Evolutionary conservation across 2,797 vertebrate species (phyloP).

Genomic region (Chaetophractus vellerosus): DNA sequence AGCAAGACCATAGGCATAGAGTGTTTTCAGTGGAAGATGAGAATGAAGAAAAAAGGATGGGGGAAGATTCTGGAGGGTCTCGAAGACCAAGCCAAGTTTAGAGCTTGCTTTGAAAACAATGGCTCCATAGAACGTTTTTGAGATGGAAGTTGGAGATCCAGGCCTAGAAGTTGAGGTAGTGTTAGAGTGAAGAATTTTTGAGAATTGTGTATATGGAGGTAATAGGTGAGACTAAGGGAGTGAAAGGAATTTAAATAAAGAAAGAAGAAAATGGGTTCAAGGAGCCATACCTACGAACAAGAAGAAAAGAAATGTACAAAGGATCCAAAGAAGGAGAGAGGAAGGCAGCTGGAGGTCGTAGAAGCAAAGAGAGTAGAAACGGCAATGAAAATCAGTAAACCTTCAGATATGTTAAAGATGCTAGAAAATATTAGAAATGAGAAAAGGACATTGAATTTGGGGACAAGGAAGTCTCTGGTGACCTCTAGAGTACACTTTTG

Average conservation of each 20-base stretch:
- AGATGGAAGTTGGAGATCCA: not conserved
- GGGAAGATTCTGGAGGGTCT: not conserved
- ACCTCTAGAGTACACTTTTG: not conserved
- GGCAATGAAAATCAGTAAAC: not conserved
- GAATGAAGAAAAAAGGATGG: not conserved
- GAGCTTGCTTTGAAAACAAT: conserved; percentile 24
- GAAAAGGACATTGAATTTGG: not conserved
- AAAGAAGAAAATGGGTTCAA: not conserved
- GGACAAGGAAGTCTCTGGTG: conserved; percentile 27
- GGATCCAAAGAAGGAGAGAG: not conserved
- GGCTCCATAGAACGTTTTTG: not conserved
- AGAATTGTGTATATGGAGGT: not conserved
- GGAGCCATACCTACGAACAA: not conserved
- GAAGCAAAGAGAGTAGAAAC: conserved; percentile 7
- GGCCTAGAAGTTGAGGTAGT: not conserved
- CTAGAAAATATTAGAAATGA: not conserved
- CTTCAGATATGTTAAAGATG: not conserved
- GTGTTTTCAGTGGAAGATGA: conserved; percentile 18
- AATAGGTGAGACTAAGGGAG: not conserved
- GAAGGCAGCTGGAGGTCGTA: not conserved
- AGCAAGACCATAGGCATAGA: not conserved
- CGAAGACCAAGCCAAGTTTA: conserved; percentile 17
- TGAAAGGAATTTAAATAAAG: not conserved
- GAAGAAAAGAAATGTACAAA: conserved; percentile 15
- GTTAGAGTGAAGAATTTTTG: not conserved